Percentiles rank a stretch among this genome's conserved stretches.
Evolutionary conservation across 2,113 vertebrate species (phyloP).

Genomic region (Scalopus aquaticus): DNA sequence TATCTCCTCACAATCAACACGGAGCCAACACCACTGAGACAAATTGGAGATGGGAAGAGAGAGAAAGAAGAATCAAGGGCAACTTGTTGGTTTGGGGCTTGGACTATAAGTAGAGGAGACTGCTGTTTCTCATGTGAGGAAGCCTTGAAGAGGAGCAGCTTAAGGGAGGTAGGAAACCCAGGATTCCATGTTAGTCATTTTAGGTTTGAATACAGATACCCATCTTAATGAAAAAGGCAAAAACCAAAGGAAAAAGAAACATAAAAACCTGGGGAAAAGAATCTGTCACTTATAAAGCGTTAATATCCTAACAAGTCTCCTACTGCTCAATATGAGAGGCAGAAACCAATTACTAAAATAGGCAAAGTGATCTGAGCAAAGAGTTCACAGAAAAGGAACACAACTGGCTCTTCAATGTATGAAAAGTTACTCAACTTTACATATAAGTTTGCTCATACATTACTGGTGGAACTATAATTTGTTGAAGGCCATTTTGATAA

Average conservation of each 20-base stretch:
- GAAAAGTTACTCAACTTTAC: constrained; percentile 22
- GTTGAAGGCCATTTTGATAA: constrained; percentile 11
- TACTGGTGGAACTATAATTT: background rate
- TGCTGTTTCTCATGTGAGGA: background rate
- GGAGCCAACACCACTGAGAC: background rate
- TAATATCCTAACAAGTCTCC: background rate
- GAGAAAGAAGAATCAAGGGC: background rate
- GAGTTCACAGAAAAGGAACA: constrained; percentile 39
- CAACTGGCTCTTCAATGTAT: background rate
- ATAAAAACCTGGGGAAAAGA: background rate
- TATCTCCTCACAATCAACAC: no score
- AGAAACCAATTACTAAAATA: constrained; percentile 37
- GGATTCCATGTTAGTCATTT: constrained; percentile 2
- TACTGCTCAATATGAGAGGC: background rate
- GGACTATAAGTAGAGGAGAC: background rate
- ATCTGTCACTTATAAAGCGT: background rate
- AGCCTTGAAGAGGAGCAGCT: background rate
- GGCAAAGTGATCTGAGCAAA: constrained; percentile 28
- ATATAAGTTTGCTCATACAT: background rate
- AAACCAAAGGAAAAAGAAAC: constrained; percentile 38
- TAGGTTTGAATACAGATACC: background rate
- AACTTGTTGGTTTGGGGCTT: constrained; percentile 3
- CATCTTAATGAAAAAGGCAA: constrained; percentile 16
- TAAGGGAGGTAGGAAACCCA: constrained; percentile 1
- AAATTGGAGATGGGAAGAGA: background rate